phyloP scores from a whole-genome alignment of 2,113 vertebrate species.

The Athene cunicularia region DNA sequence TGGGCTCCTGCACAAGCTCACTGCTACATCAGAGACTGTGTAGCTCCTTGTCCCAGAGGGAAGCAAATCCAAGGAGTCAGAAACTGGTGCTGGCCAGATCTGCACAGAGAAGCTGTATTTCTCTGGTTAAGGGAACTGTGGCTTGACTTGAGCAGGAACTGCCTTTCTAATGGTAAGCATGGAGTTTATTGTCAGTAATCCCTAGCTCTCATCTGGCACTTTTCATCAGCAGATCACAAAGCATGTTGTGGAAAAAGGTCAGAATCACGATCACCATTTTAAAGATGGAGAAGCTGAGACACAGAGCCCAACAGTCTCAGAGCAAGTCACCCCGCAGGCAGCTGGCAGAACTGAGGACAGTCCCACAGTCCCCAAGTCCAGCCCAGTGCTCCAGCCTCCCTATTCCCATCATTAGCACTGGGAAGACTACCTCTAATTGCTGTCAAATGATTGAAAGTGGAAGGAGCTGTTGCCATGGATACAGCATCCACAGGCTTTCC shows the following conservation, averaged over 20 bases:
- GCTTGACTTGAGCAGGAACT: background rate
- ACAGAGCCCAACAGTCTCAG: background rate
- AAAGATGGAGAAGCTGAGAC: background rate
- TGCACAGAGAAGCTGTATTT: background rate
- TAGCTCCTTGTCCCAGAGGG: background rate
- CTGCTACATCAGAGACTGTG: background rate
- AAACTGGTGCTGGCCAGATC: background rate
- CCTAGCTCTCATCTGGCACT: background rate
- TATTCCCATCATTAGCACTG: background rate
- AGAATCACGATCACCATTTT: background rate
- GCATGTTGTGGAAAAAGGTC: background rate
- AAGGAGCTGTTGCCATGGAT: background rate
- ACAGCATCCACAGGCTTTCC: background rate
- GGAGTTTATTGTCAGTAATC: background rate
- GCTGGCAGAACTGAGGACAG: background rate
- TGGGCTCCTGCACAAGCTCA: background rate
- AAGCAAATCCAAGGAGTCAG: background rate
- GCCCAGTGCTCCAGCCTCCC: background rate
- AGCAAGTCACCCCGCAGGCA: background rate
- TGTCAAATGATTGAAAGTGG: background rate
- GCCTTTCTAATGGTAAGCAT: background rate
- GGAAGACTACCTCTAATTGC: background rate
- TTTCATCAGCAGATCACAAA: background rate
- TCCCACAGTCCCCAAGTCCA: background rate
- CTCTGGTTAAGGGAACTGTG: background rate